Percentiles rank a stretch among this genome's conserved stretches.
Conservation (phyloP, 2,797 vertebrate genomes). For the Salmo trutta region DNA sequence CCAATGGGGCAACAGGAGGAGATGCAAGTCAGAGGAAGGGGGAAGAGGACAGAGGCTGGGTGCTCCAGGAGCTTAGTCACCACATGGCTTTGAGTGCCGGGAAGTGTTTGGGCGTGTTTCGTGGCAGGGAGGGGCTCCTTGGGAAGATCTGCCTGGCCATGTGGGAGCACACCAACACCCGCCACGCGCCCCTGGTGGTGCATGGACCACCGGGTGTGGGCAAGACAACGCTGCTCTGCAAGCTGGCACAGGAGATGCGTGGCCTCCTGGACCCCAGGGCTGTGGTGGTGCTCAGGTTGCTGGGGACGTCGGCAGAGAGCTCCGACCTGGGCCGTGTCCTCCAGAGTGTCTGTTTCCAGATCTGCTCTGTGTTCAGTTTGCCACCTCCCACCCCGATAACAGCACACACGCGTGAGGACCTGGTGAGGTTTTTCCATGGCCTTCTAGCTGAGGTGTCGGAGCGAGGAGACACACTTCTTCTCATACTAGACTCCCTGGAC, state of each 20-base stretch:
- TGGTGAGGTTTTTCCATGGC: conserved; percentile 71
- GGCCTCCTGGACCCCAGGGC: conserved; percentile 59
- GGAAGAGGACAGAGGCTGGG: conserved; percentile 12
- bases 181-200: conserved; percentile 72
- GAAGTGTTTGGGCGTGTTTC: conserved; percentile 54
- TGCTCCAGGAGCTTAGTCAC: conserved; percentile 71
- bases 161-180: conserved; percentile 52
- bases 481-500: conserved; percentile 80
- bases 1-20: neutral
- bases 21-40: conserved; percentile 33
- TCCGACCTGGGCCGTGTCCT: conserved; percentile 69
- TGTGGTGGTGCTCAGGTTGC: conserved; percentile 64
- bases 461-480: conserved; percentile 66
- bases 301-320: conserved; percentile 72
- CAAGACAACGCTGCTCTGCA: conserved; percentile 80
- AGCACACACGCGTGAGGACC: conserved; percentile 54
- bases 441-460: conserved; percentile 68
- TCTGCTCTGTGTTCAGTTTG: conserved; percentile 71
- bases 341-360: conserved; percentile 74
- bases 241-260: conserved; percentile 65
- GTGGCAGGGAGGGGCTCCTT: conserved; percentile 73
- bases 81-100: conserved; percentile 58
- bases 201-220: conserved; percentile 75
- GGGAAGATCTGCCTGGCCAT: conserved; percentile 68
- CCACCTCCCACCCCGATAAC: conserved; percentile 60